These are phyloP conservation scores for Apodemia hepburni DNA, from an alignment of 2,888 invertebrate species.

Conservation along the genomic window DNA sequence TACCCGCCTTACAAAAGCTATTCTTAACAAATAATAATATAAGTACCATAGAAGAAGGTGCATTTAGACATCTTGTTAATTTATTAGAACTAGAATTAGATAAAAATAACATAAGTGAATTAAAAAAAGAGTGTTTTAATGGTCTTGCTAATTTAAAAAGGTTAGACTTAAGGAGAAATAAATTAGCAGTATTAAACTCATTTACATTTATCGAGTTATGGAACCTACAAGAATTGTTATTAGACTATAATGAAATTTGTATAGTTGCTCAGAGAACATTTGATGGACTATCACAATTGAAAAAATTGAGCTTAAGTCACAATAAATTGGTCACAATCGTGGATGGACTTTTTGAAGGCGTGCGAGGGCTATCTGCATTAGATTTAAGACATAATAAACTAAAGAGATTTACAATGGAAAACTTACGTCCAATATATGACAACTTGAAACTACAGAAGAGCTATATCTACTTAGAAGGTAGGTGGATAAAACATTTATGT, in stretches of 20 bases:
- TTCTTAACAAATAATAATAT: constrained; percentile 93
- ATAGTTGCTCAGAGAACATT: constrained; percentile 88
- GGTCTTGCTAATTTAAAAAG: constrained; percentile 86
- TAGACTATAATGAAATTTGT: constrained; percentile 86
- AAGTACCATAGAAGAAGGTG: constrained; percentile 90
- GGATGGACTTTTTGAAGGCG: constrained; percentile 85
- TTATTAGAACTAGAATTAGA: constrained; percentile 90
- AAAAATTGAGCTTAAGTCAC: constrained; percentile 86
- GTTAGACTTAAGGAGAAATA: constrained; percentile 87
- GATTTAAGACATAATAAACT: constrained; percentile 89
- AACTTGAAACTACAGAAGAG: constrained; percentile 87
- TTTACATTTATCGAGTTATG: constrained; percentile 89
- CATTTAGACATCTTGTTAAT: constrained; percentile 87
- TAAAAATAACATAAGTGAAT: constrained; percentile 85
- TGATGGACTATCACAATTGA: constrained; percentile 86
- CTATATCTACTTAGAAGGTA: constrained; percentile 88
- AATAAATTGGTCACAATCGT: constrained; percentile 87
- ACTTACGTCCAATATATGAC: constrained; percentile 86
- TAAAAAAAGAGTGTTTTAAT: constrained; percentile 88
- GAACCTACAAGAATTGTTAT: constrained; percentile 84
- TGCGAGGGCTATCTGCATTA: constrained; percentile 85
- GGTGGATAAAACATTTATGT: constrained; percentile 40
- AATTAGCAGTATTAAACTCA: constrained; percentile 87
- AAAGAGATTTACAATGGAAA: constrained; percentile 87
- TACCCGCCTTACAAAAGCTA: constrained; percentile 86